phyloP scores from a whole-genome alignment of 1,140 invertebrate species.

The Lucilia sericata region DNA sequence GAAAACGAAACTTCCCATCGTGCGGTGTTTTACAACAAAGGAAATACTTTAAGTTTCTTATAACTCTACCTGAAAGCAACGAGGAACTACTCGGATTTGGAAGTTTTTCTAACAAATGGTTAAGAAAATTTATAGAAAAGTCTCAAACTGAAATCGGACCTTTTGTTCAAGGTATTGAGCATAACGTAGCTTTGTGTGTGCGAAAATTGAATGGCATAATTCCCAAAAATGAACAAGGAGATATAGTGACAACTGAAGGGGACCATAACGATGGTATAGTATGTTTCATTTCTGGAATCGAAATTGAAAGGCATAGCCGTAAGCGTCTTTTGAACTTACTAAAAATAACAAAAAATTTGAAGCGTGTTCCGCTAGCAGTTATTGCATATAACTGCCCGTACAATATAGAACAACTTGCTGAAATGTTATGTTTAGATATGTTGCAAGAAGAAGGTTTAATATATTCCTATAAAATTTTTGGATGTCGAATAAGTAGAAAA shows the following conservation, averaged over 20 bases:
- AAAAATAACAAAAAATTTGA: constrained; percentile 37
- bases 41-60: constrained; percentile 77
- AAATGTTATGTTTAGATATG: constrained; percentile 53
- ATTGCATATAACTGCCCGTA: constrained; percentile 50
- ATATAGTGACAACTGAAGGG: constrained; percentile 31
- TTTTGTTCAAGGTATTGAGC: constrained; percentile 54
- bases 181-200: constrained; percentile 61
- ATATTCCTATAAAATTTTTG: constrained; percentile 48
- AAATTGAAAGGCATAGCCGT: constrained; percentile 40
- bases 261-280: constrained; percentile 56
- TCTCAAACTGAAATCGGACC: not conserved
- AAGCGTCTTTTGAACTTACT: constrained; percentile 48
- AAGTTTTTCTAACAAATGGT: constrained; percentile 56
- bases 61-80: constrained; percentile 71
- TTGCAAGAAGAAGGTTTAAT: not conserved
- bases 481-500: constrained; percentile 46
- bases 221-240: constrained; percentile 1
- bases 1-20: constrained; percentile 8
- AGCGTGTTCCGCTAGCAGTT: constrained; percentile 44
- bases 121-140: constrained; percentile 52
- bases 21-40: constrained; percentile 71
- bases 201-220: constrained; percentile 52
- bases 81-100: constrained; percentile 66
- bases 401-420: constrained; percentile 33
- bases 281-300: constrained; percentile 50